Evolutionary conservation across 2,113 vertebrate species (phyloP).

Genomic region (Lethenteron reissneri): DNA sequence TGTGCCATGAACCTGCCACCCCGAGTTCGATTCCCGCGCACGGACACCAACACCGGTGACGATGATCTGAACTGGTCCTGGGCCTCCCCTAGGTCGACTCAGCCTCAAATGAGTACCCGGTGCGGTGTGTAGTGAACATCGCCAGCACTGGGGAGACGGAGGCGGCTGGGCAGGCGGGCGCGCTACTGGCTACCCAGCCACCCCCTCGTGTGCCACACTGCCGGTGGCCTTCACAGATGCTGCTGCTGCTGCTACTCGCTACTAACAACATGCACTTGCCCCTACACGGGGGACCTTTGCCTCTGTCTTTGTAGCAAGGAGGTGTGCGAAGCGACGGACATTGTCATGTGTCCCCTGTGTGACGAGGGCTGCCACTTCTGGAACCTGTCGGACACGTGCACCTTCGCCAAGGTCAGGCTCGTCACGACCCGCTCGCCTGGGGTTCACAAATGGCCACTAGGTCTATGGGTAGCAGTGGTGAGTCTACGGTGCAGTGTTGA

Average conservation of each 20-base stretch:
- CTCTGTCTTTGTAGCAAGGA: slow-evolving; percentile 32
- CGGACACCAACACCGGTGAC: too few relatives aligned
- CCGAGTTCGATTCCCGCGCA: too few relatives aligned
- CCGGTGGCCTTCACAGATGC: neutral
- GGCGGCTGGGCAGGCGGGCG: neutral
- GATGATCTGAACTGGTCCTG: too few relatives aligned
- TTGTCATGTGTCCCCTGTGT: slow-evolving; percentile 56
- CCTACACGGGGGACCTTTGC: neutral
- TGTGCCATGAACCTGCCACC: too few relatives aligned
- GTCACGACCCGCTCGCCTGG: too few relatives aligned
- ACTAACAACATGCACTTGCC: neutral
- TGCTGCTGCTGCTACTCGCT: neutral
- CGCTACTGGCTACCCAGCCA: neutral
- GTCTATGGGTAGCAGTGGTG: too few relatives aligned
- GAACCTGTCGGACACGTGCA: slow-evolving; percentile 51
- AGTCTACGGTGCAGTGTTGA: too few relatives aligned
- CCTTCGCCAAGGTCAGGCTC: slow-evolving; percentile 45
- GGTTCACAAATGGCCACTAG: too few relatives aligned
- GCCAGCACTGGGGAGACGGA: too few relatives aligned
- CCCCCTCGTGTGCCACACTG: neutral
- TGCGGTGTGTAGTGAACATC: too few relatives aligned
- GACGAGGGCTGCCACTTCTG: slow-evolving; percentile 35
- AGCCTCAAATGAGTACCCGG: too few relatives aligned
- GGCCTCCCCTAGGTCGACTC: too few relatives aligned
- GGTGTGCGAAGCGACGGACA: slow-evolving; percentile 38